These are phyloP conservation scores for Coluber constrictor DNA, from an alignment of 2,797 vertebrate species.

Conservation along the genomic window DNA sequence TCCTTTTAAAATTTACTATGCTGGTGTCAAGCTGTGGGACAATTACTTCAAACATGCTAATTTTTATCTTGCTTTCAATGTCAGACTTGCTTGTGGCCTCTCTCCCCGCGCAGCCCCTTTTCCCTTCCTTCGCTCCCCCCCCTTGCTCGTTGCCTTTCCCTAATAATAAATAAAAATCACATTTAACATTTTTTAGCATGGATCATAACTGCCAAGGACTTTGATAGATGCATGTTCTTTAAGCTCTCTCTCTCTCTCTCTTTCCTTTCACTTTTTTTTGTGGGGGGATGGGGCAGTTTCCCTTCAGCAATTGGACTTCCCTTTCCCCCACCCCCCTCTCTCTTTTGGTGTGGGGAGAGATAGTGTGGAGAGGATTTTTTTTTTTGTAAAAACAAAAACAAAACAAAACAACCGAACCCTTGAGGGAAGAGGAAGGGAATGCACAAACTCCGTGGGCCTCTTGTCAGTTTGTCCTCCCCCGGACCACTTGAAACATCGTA, in stretches of 20 bases:
- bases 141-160: neutral
- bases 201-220: constrained; percentile 80
- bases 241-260: neutral
- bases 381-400: neutral
- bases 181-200: constrained; percentile 72
- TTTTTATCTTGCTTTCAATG: constrained; percentile 78
- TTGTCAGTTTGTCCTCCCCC: constrained; percentile 65
- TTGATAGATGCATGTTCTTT: constrained; percentile 75
- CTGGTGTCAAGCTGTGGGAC: constrained; percentile 96
- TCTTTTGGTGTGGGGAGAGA: neutral
- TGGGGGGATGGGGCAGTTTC: constrained; percentile 49
- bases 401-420: neutral
- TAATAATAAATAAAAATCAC: constrained; percentile 75
- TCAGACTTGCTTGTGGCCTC: constrained; percentile 69
- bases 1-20: constrained; percentile 93
- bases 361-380: neutral
- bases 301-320: constrained; percentile 36
- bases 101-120: neutral
- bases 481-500: constrained; percentile 69
- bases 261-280: constrained; percentile 6
- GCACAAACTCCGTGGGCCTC: constrained; percentile 49
- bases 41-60: constrained; percentile 85
- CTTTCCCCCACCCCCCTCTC: neutral
- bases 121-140: accelerated
- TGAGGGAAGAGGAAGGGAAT: constrained; percentile 23